Evolutionary conservation across 2,888 invertebrate species (phyloP), one percentile per base, ranked within the genome.

Genomic region (Glaucopsyche alexis): DNA sequence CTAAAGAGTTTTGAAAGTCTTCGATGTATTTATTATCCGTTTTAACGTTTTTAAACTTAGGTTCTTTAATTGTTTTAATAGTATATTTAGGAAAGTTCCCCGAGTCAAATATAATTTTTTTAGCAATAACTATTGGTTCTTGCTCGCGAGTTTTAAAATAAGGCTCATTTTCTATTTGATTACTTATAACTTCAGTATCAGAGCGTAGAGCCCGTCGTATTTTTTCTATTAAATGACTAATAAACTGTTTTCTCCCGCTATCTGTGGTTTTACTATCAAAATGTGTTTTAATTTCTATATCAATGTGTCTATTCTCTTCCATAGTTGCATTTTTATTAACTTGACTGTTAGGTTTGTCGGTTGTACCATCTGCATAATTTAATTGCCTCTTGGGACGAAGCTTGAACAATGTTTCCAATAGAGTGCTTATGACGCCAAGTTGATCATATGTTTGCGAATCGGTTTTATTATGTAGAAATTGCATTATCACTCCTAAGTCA

Each of bases 221-320:
- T 81, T 90, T 93, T 6, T 87, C 81, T 55, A 93, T 85, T 0
- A 93, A 78, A 71, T 78, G 83, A 75, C 80, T 82, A 7, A 92
- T 85, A 0, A 91, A 73, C 75, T 89, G 88, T 75, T 88, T 88
- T 78, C 88, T 90, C 74, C 85, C 87, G 0, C 87, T 89, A 80
- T 87, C 87, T 71, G 84, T 74, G 0, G 89, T 88, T 80, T 88
- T 89, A 55, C 87, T 86, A 73, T 90, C 86, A 69, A 90, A 88
- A 79, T 91, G 91, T 7, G 92, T 91, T 85, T 93, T 90, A 4
- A 93, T 92, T 85, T 92, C 91, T 1, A 93, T 76, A 40, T 77
- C 75, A 42, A 78, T 66, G 0, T 74, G 66, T n/a, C 47, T 47
- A 77, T 78, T 9, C 67, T 74, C n/a, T 29, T 74, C 7, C 74